Percentiles rank a stretch among this genome's conserved stretches.
Conservation (phyloP, 2,797 vertebrate genomes). For the Semaprochilodus insignis region DNA sequence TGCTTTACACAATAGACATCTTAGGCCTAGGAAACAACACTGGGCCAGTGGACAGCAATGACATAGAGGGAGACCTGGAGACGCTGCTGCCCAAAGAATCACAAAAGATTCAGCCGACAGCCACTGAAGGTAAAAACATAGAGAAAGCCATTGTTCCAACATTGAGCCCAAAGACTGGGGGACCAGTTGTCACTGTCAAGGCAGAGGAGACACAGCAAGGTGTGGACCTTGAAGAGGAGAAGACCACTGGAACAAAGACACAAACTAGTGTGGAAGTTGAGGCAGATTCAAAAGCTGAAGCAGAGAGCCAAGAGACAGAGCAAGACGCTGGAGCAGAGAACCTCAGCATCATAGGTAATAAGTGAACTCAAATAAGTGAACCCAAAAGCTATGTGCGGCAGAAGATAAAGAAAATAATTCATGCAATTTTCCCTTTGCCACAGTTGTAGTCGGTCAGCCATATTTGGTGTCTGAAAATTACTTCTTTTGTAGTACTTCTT, state of each 20-base stretch:
- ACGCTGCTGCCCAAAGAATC: slow-evolving; percentile 16
- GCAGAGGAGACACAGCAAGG: slow-evolving; percentile 15
- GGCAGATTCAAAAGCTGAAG: slow-evolving; percentile 56
- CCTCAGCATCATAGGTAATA: slow-evolving; percentile 73
- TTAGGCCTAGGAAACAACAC: slow-evolving; percentile 65
- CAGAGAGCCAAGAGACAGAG: slow-evolving; percentile 45
- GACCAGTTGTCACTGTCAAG: slow-evolving; percentile 52
- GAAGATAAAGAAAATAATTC: neutral
- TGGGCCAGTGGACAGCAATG: slow-evolving; percentile 51
- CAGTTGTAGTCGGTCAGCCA: neutral
- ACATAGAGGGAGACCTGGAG: slow-evolving; percentile 42
- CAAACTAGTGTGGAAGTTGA: slow-evolving; percentile 26
- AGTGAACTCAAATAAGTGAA: neutral
- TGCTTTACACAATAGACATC: slow-evolving; percentile 65
- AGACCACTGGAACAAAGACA: slow-evolving; percentile 11
- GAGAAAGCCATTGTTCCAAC: slow-evolving; percentile 46
- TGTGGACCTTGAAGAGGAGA: neutral
- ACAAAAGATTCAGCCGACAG: neutral
- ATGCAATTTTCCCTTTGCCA: neutral
- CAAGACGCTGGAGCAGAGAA: slow-evolving; percentile 56
- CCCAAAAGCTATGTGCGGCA: neutral
- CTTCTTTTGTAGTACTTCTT: too few relatives aligned
- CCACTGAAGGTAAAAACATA: slow-evolving; percentile 44
- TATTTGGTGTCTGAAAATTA: too few relatives aligned
- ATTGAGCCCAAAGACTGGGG: slow-evolving; percentile 43